Evolutionary conservation across 2,113 vertebrate species (phyloP), one percentile per base, ranked within the genome.

Genomic region (Zosterops hypoxanthus): DNA sequence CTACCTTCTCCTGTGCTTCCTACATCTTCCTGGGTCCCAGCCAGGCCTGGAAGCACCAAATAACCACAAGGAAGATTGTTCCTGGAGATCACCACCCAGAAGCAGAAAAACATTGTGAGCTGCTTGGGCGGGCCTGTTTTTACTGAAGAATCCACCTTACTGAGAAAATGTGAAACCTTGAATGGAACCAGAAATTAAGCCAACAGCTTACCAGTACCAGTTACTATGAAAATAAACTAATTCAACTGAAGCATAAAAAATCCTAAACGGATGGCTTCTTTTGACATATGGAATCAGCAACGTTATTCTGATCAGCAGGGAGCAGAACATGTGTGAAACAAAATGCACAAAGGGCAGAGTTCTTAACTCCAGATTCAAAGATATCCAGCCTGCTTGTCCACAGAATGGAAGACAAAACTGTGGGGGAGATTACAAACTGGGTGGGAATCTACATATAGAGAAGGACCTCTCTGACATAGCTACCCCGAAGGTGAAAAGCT

Each of bases 61-160:
- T 55, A 94, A 95, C 86, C 82, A 69, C 94, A 94, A 82, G 60
- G 78, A 75, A 95, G 90, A 94, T 83, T 60, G 39, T 4, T 93
- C 28, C 46, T 57, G 53, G 39, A 90, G 90, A 96, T 96, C 93
- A 88, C 90, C 93, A 94, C 82, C 88, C 92, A 94, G 69, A 33
- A 96, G 88, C 57, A 94, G 92, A 76, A 94, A 93, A 93, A 73
- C 33, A 66, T 6, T 11, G 26, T 6, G 7, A 88, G 61, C 88
- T 72, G 77, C 46, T 61, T 84, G 86, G 82, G 93, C 49, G 29
- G 90, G 68, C 36, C 90, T 88, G 88, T 86, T 83, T 90, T 66
- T 88, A 49, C 41, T 78, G 65, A 56, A 92, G 71, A 57, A 90
- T 50, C 49, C 61, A 46, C 82, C 88, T 87, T 64, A 52, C 11